These are phyloP conservation scores for Mormyrus proboscirostris DNA, from an alignment of 2,797 vertebrate genomes.

Conservation along the genomic window DNA sequence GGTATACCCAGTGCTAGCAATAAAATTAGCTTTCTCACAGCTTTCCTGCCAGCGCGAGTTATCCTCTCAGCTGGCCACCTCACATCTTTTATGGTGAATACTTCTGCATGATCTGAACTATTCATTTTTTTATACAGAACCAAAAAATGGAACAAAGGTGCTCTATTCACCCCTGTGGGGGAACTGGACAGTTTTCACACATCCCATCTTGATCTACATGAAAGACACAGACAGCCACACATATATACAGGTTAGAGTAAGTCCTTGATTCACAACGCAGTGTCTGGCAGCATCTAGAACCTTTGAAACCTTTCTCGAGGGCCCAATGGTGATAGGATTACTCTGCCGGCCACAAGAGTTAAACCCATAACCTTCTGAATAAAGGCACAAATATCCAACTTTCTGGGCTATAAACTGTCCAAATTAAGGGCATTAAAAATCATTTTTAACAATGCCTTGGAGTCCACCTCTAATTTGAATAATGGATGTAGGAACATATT, in stretches of 20 bases:
- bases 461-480: not conserved
- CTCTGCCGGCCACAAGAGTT: not conserved
- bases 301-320: not conserved
- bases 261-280: not conserved
- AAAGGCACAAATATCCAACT: not conserved
- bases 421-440: not conserved
- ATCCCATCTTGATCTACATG: not conserved
- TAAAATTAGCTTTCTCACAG: not conserved
- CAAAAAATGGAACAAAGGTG: not conserved
- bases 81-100: not conserved
- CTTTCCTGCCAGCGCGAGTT: not conserved
- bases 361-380: not conserved
- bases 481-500: constrained; percentile 1
- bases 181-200: not conserved
- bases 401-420: not conserved
- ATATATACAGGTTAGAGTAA: not conserved
- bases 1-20: not conserved
- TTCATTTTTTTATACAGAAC: not conserved
- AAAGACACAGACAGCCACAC: not conserved
- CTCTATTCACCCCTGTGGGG: not conserved
- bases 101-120: not conserved
- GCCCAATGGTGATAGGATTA: not conserved
- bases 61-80: not conserved
- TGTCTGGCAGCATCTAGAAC: not conserved
- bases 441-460: not conserved